Conservation (phyloP, 2,113 vertebrate genomes). For the Barbus barbus region DNA sequence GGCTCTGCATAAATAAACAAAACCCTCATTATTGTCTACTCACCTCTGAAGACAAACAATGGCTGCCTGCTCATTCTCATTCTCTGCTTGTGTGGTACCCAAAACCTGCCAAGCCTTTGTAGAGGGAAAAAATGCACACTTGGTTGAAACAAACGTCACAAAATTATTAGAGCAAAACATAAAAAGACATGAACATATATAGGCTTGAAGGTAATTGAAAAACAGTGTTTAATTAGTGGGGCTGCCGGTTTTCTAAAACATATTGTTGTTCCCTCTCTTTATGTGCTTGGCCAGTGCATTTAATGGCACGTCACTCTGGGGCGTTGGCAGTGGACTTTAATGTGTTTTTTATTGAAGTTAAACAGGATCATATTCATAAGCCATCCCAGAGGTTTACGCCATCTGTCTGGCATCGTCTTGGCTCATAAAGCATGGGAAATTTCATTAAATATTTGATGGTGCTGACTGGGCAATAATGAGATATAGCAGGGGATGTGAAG, state of each 20-base stretch:
- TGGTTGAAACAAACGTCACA: neutral
- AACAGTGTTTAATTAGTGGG: neutral
- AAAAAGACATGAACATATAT: neutral
- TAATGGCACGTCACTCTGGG: neutral
- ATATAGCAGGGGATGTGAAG: neutral
- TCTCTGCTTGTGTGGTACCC: slow-evolving; percentile 93
- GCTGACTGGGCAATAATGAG: slow-evolving; percentile 27
- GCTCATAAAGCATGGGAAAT: slow-evolving; percentile 21
- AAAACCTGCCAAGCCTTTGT: slow-evolving; percentile 93
- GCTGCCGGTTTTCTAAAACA: neutral
- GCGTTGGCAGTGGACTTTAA: too few relatives aligned
- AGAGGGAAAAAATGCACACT: neutral
- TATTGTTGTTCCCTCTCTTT: neutral
- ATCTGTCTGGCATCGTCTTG: slow-evolving; percentile 15
- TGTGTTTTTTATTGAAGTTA: neutral
- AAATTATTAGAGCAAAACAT: neutral
- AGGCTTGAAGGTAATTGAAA: neutral
- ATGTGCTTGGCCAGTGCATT: neutral
- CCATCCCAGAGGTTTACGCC: slow-evolving; percentile 26
- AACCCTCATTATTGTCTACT: neutral
- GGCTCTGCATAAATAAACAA: neutral
- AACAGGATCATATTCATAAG: slow-evolving; percentile 16
- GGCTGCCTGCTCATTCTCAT: slow-evolving; percentile 94
- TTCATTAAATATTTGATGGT: slow-evolving; percentile 7
- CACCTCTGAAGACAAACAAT: slow-evolving; percentile 95